Evolutionary conservation across 2,113 vertebrate species (phyloP), one percentile per base, ranked within the genome.

Genomic region (Isichthys henryi): DNA sequence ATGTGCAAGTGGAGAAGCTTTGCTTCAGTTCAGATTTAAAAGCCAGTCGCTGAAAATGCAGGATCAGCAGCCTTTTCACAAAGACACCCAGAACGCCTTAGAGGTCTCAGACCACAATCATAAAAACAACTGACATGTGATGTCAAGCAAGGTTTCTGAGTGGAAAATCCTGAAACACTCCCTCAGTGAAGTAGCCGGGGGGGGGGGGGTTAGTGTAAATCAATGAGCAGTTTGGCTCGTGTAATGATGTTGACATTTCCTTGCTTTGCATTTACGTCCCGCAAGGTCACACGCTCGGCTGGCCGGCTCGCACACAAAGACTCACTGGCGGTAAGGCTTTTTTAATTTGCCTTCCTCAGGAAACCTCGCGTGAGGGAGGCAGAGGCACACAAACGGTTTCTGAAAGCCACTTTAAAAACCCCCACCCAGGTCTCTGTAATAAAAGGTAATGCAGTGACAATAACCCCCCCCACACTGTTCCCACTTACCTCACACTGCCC

Each of bases 191-290:
- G 48, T 2, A 23, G 13, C 45, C 10, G 2, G 80, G 80, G 35
- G 7, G 43, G 17, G 19, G 21, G 43, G 43, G 43, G 19, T 1
- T 39, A 3, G 39, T 10, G 17, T 53, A 52, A 52, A 88, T 53
- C 88, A 80, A 88, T 80, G 46, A 49, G n/a, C 49, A 19, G 88
- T 80, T 77, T 53, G 46, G 70, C 70, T 23, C 17, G 3, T 49
- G 70, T 80, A 43, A 80, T 39, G 45, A 88, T 52, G 88, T 80
- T 88, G 66, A 88, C 70, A 88, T 88, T 88, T 88, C 88, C 88
- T 35, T 7, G 27, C 35, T 88, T 11, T n/a, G 7, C 46, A 50
- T 35, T 50, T 31, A 21, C 62, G 46, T 82, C 77, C 48, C 49
- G 15, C 49, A 53, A 48, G 82, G 39, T 84, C 82, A n/a, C 82